phyloP scores from a whole-genome alignment of 2,888 invertebrate genomes.

The Rutpela maculata region DNA sequence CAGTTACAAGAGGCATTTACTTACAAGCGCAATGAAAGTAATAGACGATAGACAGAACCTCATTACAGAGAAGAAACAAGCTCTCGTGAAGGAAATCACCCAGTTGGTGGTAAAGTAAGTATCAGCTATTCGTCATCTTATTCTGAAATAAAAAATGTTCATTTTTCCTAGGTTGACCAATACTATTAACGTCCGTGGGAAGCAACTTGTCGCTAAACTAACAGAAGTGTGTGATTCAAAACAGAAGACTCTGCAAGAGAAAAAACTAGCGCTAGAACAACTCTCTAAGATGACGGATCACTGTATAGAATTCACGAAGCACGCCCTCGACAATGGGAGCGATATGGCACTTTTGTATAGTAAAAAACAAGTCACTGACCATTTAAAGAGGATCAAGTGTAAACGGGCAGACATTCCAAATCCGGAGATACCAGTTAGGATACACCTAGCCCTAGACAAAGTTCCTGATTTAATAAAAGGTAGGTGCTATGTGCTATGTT shows the following conservation, averaged over 20 bases:
- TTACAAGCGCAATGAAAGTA: conserved; percentile 86
- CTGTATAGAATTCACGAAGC: conserved; percentile 89
- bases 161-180: conserved; percentile 80
- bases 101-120: conserved; percentile 88
- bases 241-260: conserved; percentile 87
- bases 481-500: conserved; percentile 64
- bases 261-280: conserved; percentile 88
- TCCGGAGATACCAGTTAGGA: conserved; percentile 91
- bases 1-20: conserved; percentile 84
- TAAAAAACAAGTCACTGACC: conserved; percentile 85
- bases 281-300: conserved; percentile 91
- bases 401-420: conserved; percentile 91
- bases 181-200: conserved; percentile 88
- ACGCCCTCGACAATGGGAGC: conserved; percentile 86
- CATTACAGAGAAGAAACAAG: conserved; percentile 90
- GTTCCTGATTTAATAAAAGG: conserved; percentile 88
- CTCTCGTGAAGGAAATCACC: conserved; percentile 90
- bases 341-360: conserved; percentile 90
- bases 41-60: conserved; percentile 90
- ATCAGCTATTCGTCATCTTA: background rate
- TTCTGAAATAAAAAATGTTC: background rate
- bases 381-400: conserved; percentile 88
- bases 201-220: conserved; percentile 86
- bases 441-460: conserved; percentile 87
- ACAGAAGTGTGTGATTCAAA: conserved; percentile 88